A percentile compares a stretch with the other conserved stretches of the same genome.
Evolutionary conservation across 2,113 vertebrate genomes (phyloP).

Genomic region (Aspidoscelis tigris): DNA sequence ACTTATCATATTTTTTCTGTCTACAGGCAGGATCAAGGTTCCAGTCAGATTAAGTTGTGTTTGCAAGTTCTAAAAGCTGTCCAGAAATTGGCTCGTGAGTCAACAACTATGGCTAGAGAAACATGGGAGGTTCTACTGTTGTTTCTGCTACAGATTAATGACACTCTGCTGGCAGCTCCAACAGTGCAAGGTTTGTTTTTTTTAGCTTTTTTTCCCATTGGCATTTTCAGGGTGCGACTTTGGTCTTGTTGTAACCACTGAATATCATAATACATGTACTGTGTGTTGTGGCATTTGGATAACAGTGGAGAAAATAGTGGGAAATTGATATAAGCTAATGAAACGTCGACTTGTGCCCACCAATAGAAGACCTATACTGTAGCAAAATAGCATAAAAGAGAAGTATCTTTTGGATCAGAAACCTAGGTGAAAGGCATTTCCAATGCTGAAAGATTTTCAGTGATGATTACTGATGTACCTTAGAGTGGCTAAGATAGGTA

Average conservation of each 20-base stretch:
- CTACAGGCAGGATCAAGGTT: conserved; percentile 86
- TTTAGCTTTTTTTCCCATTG: conserved; percentile 30
- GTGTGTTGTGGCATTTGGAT: too few relatives aligned
- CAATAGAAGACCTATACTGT: too few relatives aligned
- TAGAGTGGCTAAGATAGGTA: too few relatives aligned
- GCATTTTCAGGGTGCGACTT: conserved; percentile 28
- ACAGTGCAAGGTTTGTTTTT: conserved; percentile 86
- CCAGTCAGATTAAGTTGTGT: conserved; percentile 91
- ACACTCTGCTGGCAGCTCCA: conserved; percentile 91
- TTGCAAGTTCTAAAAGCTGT: conserved; percentile 93
- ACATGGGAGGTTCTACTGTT: conserved; percentile 96
- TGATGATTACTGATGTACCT: too few relatives aligned
- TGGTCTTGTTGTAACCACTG: background rate
- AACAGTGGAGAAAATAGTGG: too few relatives aligned
- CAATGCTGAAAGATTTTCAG: too few relatives aligned
- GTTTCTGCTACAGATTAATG: conserved; percentile 94
- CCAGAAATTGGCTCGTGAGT: conserved; percentile 93
- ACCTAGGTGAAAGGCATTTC: too few relatives aligned
- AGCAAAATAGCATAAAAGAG: too few relatives aligned
- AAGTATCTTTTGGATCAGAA: too few relatives aligned
- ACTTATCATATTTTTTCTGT: conserved; percentile 46
- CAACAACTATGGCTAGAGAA: conserved; percentile 90
- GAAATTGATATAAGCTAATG: too few relatives aligned
- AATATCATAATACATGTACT: too few relatives aligned
- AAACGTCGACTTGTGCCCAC: background rate